A percentile compares a stretch with the other conserved stretches of the same genome.
phyloP scores from a whole-genome alignment of 2,888 invertebrate genomes.

The Andrena camellia region DNA sequence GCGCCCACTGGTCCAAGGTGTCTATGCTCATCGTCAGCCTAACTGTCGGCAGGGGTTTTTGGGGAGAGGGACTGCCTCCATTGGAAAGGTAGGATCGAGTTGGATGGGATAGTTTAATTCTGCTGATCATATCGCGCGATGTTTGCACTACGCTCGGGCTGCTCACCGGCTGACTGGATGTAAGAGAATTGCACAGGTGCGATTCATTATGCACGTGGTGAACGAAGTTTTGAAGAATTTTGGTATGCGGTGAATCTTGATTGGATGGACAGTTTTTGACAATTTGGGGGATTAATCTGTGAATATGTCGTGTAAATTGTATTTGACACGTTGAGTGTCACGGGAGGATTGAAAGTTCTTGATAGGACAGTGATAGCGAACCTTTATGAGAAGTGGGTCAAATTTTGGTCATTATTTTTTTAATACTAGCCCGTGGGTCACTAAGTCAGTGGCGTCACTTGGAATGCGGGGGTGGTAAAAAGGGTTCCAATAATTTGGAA shows the following conservation, averaged over 20 bases:
- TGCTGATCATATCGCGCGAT: slow-evolving; percentile 76
- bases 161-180: slow-evolving; percentile 35
- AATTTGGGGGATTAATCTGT: too few relatives aligned
- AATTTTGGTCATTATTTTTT: too few relatives aligned
- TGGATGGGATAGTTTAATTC: slow-evolving; percentile 67
- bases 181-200: slow-evolving; percentile 24
- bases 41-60: slow-evolving; percentile 41
- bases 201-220: slow-evolving; percentile 50
- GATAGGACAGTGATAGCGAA: too few relatives aligned
- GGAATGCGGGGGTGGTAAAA: too few relatives aligned
- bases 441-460: too few relatives aligned
- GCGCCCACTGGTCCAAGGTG: slow-evolving; percentile 45
- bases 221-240: slow-evolving; percentile 23
- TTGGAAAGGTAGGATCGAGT: neutral
- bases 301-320: too few relatives aligned
- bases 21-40: slow-evolving; percentile 32
- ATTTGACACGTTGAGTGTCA: too few relatives aligned
- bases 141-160: slow-evolving; percentile 64
- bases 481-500: too few relatives aligned
- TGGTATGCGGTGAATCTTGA: neutral
- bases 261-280: too few relatives aligned
- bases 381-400: too few relatives aligned
- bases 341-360: too few relatives aligned
- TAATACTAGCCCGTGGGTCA: too few relatives aligned
- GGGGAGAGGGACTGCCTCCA: slow-evolving; percentile 23